A percentile compares a stretch with the other conserved stretches of the same genome.
Conservation (phyloP, 2,888 invertebrate species). For the Tubiluchus corallicola region DNA sequence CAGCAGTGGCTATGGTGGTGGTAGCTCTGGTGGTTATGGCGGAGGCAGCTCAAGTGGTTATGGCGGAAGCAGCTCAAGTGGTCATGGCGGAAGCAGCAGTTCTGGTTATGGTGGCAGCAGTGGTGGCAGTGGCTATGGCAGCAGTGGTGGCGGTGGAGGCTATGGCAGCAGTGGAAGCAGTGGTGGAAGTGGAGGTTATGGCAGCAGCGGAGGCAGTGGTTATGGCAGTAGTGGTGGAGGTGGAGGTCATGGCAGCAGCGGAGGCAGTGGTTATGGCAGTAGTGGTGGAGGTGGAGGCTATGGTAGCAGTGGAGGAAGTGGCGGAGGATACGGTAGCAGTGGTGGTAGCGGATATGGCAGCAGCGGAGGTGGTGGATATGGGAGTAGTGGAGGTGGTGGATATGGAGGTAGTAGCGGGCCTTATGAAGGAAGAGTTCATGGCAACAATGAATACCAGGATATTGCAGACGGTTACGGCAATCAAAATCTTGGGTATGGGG, state of each 20-base stretch:
- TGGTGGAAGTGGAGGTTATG: background rate
- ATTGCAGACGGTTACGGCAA: background rate
- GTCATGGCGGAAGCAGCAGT: too few species aligned
- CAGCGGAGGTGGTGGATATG: background rate
- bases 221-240: background rate
- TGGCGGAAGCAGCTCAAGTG: background rate
- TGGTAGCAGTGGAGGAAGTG: background rate
- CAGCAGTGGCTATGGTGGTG: constrained; percentile 3
- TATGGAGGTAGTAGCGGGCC: background rate
- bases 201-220: background rate
- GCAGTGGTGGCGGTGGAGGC: background rate
- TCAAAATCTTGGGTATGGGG: background rate
- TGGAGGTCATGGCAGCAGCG: background rate
- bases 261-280: background rate
- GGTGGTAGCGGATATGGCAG: background rate
- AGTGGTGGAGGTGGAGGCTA: background rate
- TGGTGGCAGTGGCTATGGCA: background rate
- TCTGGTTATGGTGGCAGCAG: background rate
- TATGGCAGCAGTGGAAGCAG: background rate
- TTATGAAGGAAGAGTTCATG: background rate
- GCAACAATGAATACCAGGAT: background rate
- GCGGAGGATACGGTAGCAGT: background rate
- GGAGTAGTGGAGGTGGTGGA: background rate
- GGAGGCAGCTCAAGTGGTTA: background rate
- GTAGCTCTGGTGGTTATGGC: background rate